Conservation (phyloP, 2,797 vertebrate species). For the Rhadinocentrus ornatus region DNA sequence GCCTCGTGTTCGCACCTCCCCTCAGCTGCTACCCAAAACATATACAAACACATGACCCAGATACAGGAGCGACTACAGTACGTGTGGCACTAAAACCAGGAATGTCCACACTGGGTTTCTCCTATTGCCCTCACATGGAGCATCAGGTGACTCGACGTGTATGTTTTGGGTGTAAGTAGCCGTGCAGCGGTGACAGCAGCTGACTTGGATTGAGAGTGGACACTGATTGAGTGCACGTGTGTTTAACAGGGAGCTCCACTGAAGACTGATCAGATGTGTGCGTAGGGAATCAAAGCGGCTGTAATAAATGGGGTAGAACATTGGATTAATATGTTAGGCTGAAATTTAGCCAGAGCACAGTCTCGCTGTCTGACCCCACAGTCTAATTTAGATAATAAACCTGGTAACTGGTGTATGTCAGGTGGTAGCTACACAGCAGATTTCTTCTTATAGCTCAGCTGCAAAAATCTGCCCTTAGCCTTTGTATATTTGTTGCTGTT, state of each 20-base stretch:
- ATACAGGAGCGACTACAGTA: conserved; percentile 24
- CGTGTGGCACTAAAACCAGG: not conserved
- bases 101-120: conserved; percentile 12
- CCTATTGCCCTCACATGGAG: conserved; percentile 15
- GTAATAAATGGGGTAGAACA: not conserved
- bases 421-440: not conserved
- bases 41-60: conserved; percentile 32
- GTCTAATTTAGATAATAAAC: not conserved
- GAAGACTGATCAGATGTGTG: not conserved
- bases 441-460: not conserved
- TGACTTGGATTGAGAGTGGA: conserved; percentile 29
- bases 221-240: conserved; percentile 30
- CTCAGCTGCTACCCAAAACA: conserved; percentile 25
- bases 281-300: not conserved
- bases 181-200: conserved; percentile 31
- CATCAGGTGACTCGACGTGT: conserved; percentile 17
- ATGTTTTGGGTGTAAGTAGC: not conserved
- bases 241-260: conserved; percentile 7
- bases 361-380: not conserved
- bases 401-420: not conserved
- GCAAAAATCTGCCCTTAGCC: conserved; percentile 3
- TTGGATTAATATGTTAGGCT: conserved; percentile 2
- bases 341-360: not conserved
- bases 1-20: conserved; percentile 16
- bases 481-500: not conserved